Percentiles rank a stretch among this genome's conserved stretches.
These are phyloP conservation scores for Acrobasis suavella DNA, from an alignment of 2,888 invertebrate species.

Conservation along the genomic window DNA sequence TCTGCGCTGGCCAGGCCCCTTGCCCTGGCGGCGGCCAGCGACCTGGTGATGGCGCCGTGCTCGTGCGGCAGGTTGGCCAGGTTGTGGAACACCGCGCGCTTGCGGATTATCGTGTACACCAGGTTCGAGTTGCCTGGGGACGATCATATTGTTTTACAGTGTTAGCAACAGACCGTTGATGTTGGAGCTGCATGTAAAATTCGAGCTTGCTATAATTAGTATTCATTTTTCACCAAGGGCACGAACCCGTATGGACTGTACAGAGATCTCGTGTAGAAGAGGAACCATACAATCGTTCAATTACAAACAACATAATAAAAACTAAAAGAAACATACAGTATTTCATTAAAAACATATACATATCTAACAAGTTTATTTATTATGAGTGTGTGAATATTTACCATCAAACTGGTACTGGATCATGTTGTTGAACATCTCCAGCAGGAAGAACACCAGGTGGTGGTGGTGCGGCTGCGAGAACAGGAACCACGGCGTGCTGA, in stretches of 20 bases:
- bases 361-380: no score
- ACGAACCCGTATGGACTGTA: no score
- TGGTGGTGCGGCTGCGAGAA: conserved; percentile 98
- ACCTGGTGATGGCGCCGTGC: conserved; percentile 92
- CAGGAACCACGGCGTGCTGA: conserved; percentile 99
- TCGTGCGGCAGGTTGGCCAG: conserved; percentile 98
- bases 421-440: conserved; percentile 99
- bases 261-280: no score
- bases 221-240: no score
- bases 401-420: conserved; percentile 99
- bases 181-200: no score
- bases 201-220: no score
- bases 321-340: no score
- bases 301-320: no score
- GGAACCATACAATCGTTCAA: no score
- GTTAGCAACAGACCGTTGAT: no score
- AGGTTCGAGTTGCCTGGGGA: conserved; percentile 95
- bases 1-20: conserved; percentile 40
- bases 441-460: conserved; percentile 98
- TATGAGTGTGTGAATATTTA: conserved; percentile 41
- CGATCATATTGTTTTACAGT: background rate
- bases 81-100: conserved; percentile 98
- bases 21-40: conserved; percentile 74
- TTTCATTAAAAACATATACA: no score
- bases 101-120: conserved; percentile 99